Evolutionary conservation across 2,888 invertebrate species (phyloP), one percentile per base, ranked within the genome.

Genomic region (Griposia aprilina): DNA sequence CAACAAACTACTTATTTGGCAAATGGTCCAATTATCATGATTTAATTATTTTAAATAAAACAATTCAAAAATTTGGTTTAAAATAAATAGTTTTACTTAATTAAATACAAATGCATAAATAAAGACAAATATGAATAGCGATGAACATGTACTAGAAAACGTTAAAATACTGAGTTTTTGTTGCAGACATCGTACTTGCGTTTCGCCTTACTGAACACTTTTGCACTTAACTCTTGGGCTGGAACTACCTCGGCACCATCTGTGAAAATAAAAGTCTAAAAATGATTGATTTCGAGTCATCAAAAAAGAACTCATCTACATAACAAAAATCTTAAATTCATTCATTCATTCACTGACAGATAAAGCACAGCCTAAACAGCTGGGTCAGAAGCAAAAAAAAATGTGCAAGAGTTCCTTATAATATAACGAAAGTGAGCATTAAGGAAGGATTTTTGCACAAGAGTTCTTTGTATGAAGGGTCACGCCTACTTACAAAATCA

Each of bases 171-270:
- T 4, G 78, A 75, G 20, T 41, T 57, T n/a, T 57, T 52, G 2
- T n/a, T 75, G n/a, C 4, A n/a, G 30, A 82, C 17, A 7, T 63
- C n/a, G 11, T 76, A 65, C 0, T 45, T 10, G 17, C 50, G 17
- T 59, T 65, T 82, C 1, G 76, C 2, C 7, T 26, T 65, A 17
- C 23, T 76, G 36, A 82, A 82, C n/a, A 65, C 10, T 23, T 76
- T 65, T 30, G 63, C 23, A 57, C 63, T 45, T n/a, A 79, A 52
- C 45, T 79, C 78, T 52, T 79, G 76, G 0, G 7, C 41, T 30
- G 78, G 82, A 76, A 82, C 57, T 13, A 17, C 6, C n/a, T 50
- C 57, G 17, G 10, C 6, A 76, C 23, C n/a, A 57, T 26, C 78
- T 79, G 76, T 13, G 45, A 76, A 20, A 11, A 50, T 36, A n/a